A percentile compares a stretch with the other conserved stretches of the same genome.
These are phyloP conservation scores for Itoplectis maculator DNA, from an alignment of 2,888 invertebrate species.

Conservation along the genomic window DNA sequence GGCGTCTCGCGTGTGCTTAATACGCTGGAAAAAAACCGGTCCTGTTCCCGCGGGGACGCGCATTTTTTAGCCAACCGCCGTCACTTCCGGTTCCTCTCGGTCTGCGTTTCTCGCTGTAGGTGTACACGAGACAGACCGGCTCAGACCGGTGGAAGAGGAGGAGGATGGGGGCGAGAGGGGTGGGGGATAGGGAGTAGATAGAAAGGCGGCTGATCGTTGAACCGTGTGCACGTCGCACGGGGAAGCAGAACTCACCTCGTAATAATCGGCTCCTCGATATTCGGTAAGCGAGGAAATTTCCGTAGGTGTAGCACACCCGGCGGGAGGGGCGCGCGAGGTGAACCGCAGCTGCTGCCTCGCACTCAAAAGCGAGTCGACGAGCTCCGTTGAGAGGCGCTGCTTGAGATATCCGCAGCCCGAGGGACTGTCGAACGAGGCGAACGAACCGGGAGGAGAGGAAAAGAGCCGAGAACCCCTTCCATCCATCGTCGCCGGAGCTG, in stretches of 20 bases:
- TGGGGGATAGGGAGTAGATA: neutral
- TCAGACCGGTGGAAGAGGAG: neutral
- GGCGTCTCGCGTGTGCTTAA: slow-evolving; percentile 12
- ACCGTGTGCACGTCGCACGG: neutral
- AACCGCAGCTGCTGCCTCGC: slow-evolving; percentile 44
- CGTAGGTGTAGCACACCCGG: slow-evolving; percentile 31
- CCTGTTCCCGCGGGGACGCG: slow-evolving; percentile 4
- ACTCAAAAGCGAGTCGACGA: slow-evolving; percentile 51
- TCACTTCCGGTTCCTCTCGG: slow-evolving; percentile 63
- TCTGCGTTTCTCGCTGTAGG: slow-evolving; percentile 27
- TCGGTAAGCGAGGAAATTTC: slow-evolving; percentile 64
- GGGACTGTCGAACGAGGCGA: neutral
- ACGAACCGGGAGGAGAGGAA: slow-evolving; percentile 34
- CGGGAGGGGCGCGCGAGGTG: slow-evolving; percentile 24
- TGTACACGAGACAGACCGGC: slow-evolving; percentile 9
- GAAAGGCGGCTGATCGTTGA: neutral
- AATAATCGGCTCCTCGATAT: slow-evolving; percentile 65
- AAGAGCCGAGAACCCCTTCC: slow-evolving; percentile 19
- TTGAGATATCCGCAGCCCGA: slow-evolving; percentile 34
- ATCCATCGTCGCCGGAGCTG: slow-evolving; percentile 10
- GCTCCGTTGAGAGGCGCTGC: slow-evolving; percentile 43
- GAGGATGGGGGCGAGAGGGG: neutral
- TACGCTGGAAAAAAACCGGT: slow-evolving; percentile 50
- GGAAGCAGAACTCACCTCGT: slow-evolving; percentile 11
- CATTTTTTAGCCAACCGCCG: slow-evolving; percentile 43